Percentiles rank a stretch among this genome's conserved stretches.
These are phyloP conservation scores for Lophochroa leadbeateri DNA, from an alignment of 2,113 vertebrate species.

Conservation along the genomic window DNA sequence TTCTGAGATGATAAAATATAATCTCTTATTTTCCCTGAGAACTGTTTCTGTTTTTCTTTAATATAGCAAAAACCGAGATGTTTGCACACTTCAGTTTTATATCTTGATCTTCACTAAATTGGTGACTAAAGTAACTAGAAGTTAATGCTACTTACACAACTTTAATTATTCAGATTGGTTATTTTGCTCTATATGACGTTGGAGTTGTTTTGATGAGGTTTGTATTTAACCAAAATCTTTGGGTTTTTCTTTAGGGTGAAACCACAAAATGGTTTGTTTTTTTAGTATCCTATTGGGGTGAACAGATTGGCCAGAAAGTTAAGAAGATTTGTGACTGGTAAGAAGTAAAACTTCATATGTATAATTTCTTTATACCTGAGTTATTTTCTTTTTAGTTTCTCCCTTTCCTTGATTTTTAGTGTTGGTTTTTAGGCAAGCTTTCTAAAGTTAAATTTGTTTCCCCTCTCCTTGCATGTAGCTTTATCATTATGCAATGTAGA, in stretches of 20 bases:
- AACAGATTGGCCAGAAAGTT: conserved; percentile 96
- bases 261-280: conserved; percentile 89
- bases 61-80: no score
- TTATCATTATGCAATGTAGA: neutral
- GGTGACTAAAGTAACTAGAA: neutral
- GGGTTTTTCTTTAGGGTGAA: conserved; percentile 78
- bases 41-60: neutral
- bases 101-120: neutral
- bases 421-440: neutral
- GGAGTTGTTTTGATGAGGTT: neutral
- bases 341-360: conserved; percentile 38
- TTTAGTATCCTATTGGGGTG: conserved; percentile 96
- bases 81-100: neutral
- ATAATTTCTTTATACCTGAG: neutral
- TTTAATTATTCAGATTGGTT: neutral
- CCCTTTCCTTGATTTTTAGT: neutral
- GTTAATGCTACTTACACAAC: neutral
- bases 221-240: neutral
- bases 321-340: conserved; percentile 99
- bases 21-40: neutral
- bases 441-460: neutral
- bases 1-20: neutral
- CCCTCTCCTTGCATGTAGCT: neutral
- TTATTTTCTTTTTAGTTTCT: neutral
- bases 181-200: neutral